These are phyloP conservation scores for Conistra vaccinii DNA, from an alignment of 2,888 invertebrate genomes.

Conservation along the genomic window DNA sequence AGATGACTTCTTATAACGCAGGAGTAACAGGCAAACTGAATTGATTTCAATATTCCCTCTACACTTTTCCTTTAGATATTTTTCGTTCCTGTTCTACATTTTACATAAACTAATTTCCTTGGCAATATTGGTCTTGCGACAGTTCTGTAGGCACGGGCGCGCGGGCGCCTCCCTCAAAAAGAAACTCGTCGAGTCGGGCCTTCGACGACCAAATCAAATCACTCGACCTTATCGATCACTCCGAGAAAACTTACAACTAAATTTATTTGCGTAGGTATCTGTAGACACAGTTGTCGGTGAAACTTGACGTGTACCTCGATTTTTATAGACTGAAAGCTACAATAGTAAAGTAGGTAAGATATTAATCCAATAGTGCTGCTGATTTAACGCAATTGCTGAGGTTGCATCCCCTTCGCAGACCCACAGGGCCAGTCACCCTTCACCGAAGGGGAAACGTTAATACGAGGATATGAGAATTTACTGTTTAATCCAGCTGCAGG, in stretches of 20 bases:
- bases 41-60: conserved; percentile 86
- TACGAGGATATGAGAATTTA: conserved; percentile 90
- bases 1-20: conserved; percentile 79
- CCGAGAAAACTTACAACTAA: conserved; percentile 86
- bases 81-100: conserved; percentile 89
- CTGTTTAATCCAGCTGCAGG: conserved; percentile 89
- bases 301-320: conserved; percentile 47
- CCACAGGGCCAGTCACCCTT: conserved; percentile 84
- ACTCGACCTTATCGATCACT: conserved; percentile 88
- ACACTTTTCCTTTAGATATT: conserved; percentile 86
- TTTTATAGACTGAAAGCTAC: conserved; percentile 60
- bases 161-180: conserved; percentile 86
- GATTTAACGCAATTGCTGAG: conserved; percentile 90
- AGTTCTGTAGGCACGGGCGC: conserved; percentile 88
- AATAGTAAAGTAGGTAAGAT: conserved; percentile 74
- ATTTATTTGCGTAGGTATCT: conserved; percentile 84
- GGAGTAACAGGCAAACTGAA: conserved; percentile 82
- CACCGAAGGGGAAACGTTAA: conserved; percentile 87
- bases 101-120: conserved; percentile 91
- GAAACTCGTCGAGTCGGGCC: conserved; percentile 84
- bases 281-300: conserved; percentile 60
- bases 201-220: conserved; percentile 89
- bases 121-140: conserved; percentile 90
- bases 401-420: conserved; percentile 85
- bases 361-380: conserved; percentile 87